phyloP scores from a whole-genome alignment of 2,797 vertebrate genomes.

The Sebastes oblongus region DNA sequence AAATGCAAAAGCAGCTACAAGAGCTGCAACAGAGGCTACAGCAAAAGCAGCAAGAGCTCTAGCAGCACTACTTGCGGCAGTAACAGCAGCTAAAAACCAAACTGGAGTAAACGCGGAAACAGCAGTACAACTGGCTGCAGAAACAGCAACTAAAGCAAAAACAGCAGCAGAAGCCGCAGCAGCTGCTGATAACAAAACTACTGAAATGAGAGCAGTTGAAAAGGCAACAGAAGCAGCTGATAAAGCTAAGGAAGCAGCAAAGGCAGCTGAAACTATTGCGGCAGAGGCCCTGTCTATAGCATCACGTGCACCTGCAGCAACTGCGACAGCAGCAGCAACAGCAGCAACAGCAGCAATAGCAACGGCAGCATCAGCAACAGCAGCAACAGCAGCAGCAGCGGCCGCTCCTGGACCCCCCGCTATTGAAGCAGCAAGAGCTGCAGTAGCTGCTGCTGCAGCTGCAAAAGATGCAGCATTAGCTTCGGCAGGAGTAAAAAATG shows the following conservation, averaged over 20 bases:
- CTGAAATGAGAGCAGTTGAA: neutral
- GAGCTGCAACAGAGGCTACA: neutral
- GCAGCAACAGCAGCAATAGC: neutral
- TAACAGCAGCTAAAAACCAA: neutral
- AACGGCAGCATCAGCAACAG: neutral
- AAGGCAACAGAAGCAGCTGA: neutral
- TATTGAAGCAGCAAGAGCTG: neutral
- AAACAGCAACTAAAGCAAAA: neutral
- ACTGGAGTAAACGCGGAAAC: neutral
- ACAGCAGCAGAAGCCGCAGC: neutral
- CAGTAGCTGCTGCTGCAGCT: neutral
- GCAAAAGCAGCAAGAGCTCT: neutral
- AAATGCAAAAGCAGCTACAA: fast-evolving
- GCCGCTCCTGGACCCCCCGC: neutral
- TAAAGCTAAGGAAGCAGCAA: neutral
- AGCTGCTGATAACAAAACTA: neutral
- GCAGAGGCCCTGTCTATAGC: neutral
- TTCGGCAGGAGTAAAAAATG: neutral
- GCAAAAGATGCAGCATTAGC: neutral
- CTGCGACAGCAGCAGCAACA: neutral
- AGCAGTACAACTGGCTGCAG: neutral
- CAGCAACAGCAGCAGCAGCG: neutral
- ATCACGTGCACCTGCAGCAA: neutral
- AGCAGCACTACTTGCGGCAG: neutral
- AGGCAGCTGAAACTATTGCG: neutral